These are phyloP conservation scores for Drymodes brunneopygia DNA, from an alignment of 2,113 vertebrate species.

Conservation along the genomic window DNA sequence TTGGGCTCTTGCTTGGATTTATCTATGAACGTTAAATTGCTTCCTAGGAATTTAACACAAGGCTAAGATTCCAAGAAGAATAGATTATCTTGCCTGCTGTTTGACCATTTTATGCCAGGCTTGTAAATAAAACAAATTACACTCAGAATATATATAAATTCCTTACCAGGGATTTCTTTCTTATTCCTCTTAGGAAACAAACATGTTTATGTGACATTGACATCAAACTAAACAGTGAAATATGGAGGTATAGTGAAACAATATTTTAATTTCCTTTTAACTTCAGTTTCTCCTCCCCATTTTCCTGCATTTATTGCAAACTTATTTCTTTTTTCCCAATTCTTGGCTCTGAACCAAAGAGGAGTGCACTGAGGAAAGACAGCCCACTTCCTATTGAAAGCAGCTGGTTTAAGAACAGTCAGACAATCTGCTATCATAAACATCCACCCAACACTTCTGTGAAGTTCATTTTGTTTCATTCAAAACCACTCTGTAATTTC, in stretches of 20 bases:
- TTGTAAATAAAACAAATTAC: neutral
- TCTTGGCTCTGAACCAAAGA: neutral
- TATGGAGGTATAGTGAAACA: neutral
- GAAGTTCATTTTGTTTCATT: constrained; percentile 15
- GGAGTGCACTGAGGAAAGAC: neutral
- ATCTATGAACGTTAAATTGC: neutral
- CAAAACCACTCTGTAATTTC: neutral
- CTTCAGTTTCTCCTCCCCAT: neutral
- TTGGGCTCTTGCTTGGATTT: neutral
- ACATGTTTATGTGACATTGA: neutral
- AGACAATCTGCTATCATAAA: neutral
- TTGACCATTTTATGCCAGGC: neutral
- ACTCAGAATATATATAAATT: neutral
- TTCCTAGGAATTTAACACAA: neutral
- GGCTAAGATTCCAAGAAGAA: neutral
- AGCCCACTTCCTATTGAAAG: neutral
- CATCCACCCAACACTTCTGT: neutral
- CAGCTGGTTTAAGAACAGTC: neutral
- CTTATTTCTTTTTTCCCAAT: neutral
- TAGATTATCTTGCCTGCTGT: neutral
- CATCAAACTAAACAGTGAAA: neutral
- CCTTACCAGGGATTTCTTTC: neutral
- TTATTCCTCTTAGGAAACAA: neutral
- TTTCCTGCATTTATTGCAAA: neutral
- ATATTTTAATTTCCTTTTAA: neutral